Conservation (phyloP, 2,113 vertebrate genomes). For the Pteruthius melanotis region DNA sequence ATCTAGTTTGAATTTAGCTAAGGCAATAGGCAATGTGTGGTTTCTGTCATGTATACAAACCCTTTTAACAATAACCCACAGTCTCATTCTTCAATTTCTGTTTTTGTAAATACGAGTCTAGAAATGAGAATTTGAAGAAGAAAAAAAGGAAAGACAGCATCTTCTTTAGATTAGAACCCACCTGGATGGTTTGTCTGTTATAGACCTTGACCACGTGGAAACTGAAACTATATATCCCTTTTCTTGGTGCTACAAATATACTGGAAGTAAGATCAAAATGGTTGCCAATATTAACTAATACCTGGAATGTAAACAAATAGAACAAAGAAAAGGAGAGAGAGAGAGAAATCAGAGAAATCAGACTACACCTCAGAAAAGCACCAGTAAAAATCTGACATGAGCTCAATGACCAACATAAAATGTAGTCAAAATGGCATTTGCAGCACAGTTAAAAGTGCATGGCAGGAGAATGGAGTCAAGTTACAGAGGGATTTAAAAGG, state of each 20-base stretch:
- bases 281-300: conserved; percentile 98
- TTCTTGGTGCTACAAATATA: conserved; percentile 94
- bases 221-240: conserved; percentile 99
- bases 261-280: conserved; percentile 98
- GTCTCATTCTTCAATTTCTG: not conserved
- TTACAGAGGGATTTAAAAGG: conserved; percentile 10
- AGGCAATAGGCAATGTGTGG: not conserved
- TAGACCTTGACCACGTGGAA: conserved; percentile 99
- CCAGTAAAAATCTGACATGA: not conserved
- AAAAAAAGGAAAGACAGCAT: not conserved
- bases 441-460: conserved; percentile 18
- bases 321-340: not conserved
- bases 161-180: conserved; percentile 67
- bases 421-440: not conserved
- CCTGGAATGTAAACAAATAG: conserved; percentile 76
- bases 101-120: not conserved
- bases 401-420: not conserved
- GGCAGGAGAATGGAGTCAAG: not conserved
- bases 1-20: not conserved
- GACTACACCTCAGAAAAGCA: not conserved
- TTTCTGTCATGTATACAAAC: not conserved
- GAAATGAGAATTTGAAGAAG: not conserved
- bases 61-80: not conserved
- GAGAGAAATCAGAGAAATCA: conserved; percentile 31
- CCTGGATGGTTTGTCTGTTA: conserved; percentile 99